Conservation (phyloP, 2,888 invertebrate genomes). For the Perizoma affinitatum region DNA sequence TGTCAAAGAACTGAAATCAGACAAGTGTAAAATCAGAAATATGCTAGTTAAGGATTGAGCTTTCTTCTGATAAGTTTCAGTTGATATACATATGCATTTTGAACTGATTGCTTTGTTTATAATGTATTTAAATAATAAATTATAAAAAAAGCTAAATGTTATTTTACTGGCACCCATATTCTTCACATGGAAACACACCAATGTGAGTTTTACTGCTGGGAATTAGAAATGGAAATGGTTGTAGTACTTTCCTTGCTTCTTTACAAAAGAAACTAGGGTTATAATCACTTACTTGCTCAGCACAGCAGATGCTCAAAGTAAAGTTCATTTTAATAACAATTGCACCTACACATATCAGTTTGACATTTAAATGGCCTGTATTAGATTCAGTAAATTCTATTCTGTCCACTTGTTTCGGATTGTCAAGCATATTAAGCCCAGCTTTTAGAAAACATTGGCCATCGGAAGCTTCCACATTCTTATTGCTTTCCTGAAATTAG, state of each 20-base stretch:
- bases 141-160: no score
- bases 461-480: conserved; percentile 51
- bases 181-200: no score
- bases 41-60: no score
- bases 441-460: conserved; percentile 52
- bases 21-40: not conserved
- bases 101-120: no score
- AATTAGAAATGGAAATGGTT: no score
- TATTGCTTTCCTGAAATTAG: conserved; percentile 59
- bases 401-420: conserved; percentile 52
- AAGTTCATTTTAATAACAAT: conserved; percentile 29
- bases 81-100: no score
- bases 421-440: conserved; percentile 53
- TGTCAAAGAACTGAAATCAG: conserved; percentile 64
- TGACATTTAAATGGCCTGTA: conserved; percentile 16
- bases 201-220: no score
- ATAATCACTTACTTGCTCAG: conserved; percentile 56
- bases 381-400: conserved; percentile 40
- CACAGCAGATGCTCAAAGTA: conserved; percentile 35
- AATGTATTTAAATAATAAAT: no score
- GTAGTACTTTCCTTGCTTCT: no score
- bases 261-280: no score
- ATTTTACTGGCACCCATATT: no score
- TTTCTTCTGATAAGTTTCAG: no score
- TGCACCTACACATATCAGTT: conserved; percentile 28